Percentiles rank a stretch among this genome's conserved stretches.
These are phyloP conservation scores for Lottia gigantea DNA, from an alignment of 2,888 invertebrate genomes.

Conservation along the genomic window DNA sequence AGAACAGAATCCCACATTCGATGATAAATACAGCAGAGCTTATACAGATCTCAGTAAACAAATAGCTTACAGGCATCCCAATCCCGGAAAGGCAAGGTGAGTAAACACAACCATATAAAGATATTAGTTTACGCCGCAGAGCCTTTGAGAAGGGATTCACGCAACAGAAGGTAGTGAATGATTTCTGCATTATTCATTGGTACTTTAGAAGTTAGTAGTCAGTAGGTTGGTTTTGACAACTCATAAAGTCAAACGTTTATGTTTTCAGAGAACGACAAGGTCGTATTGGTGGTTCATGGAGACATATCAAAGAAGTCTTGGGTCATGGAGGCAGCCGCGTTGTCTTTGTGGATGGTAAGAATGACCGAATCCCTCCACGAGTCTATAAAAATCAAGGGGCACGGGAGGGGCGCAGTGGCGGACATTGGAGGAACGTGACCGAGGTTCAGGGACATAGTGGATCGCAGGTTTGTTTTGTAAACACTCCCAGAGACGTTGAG, in stretches of 20 bases:
- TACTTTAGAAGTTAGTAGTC: too few relatives aligned
- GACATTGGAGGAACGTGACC: slow-evolving; percentile 1
- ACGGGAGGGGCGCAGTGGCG: slow-evolving; percentile 4
- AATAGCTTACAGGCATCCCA: slow-evolving; percentile 35
- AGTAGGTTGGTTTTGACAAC: too few relatives aligned
- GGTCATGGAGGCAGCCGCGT: slow-evolving; percentile 57
- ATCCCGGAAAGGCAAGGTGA: slow-evolving; percentile 34
- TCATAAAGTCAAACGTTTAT: too few relatives aligned
- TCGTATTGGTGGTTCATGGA: slow-evolving; percentile 60
- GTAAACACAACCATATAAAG: not conserved
- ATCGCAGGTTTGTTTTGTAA: not conserved
- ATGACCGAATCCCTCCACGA: not conserved
- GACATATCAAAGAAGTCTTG: slow-evolving; percentile 61
- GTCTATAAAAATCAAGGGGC: not conserved
- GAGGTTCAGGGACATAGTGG: slow-evolving; percentile 3
- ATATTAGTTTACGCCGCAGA: too few relatives aligned
- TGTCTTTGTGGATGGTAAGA: slow-evolving; percentile 61
- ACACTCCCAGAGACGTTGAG: not conserved
- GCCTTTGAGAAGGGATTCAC: too few relatives aligned
- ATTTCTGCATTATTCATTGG: too few relatives aligned
- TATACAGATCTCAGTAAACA: slow-evolving; percentile 28
- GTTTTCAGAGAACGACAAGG: slow-evolving; percentile 55
- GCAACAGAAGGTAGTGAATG: too few relatives aligned
- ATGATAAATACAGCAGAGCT: slow-evolving; percentile 25
- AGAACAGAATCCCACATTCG: slow-evolving; percentile 3